Conservation (phyloP, 1,140 invertebrate species). For the Drosophila serrata region DNA sequence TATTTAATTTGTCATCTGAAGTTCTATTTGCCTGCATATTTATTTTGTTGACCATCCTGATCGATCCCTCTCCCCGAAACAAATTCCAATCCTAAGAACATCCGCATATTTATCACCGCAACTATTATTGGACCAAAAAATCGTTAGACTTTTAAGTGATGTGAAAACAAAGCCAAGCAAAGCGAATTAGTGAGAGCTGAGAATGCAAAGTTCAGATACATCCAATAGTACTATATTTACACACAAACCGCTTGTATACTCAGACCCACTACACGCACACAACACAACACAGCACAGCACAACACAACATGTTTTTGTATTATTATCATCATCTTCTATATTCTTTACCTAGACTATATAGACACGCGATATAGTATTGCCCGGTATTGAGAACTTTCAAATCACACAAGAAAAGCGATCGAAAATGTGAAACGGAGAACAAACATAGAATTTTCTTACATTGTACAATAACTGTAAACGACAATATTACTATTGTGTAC, state of each 20-base stretch:
- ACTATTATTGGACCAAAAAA: conserved; percentile 85
- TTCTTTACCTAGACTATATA: conserved; percentile 68
- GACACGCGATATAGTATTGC: conserved; percentile 65
- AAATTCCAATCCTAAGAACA: conserved; percentile 12
- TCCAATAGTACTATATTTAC: conserved; percentile 29
- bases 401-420: conserved; percentile 10
- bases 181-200: conserved; percentile 44
- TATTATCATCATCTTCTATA: conserved; percentile 64
- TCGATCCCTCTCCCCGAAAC: neutral
- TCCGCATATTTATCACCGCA: conserved; percentile 35
- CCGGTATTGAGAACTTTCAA: conserved; percentile 47
- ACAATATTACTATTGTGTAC: conserved; percentile 80
- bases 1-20: conserved; percentile 45
- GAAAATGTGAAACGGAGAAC: conserved; percentile 21
- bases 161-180: conserved; percentile 60
- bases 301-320: conserved; percentile 74
- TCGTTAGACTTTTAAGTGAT: conserved; percentile 79
- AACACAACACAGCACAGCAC: conserved; percentile 46
- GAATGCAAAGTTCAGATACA: conserved; percentile 51
- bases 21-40: conserved; percentile 47
- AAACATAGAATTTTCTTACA: conserved; percentile 59
- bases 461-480: conserved; percentile 80
- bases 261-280: conserved; percentile 40
- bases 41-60: conserved; percentile 29
- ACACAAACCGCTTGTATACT: conserved; percentile 70